Evolutionary conservation across 2,888 invertebrate species (phyloP).

Genomic region (Strigamia maritima): DNA sequence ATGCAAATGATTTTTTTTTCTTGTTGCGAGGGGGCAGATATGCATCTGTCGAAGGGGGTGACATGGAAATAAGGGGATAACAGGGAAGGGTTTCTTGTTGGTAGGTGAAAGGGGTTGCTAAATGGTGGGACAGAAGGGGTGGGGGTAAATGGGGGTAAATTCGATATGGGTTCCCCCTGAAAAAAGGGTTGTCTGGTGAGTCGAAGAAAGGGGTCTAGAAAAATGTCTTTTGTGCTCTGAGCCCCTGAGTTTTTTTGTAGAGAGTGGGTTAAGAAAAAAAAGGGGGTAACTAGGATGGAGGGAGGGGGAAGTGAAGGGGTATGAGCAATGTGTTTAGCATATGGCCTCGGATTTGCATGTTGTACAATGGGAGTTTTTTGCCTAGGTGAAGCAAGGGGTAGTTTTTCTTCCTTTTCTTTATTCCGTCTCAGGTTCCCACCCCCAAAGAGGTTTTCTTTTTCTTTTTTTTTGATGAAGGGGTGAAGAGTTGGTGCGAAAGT

Average conservation of each 20-base stretch:
- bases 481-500: neutral
- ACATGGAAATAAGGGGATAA: slow-evolving; percentile 19
- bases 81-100: neutral
- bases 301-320: neutral
- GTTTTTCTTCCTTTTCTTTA: neutral
- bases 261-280: slow-evolving; percentile 23
- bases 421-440: neutral
- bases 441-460: slow-evolving; percentile 10
- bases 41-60: slow-evolving; percentile 23
- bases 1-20: slow-evolving; percentile 8
- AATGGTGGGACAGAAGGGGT: slow-evolving; percentile 15
- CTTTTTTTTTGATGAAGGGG: neutral
- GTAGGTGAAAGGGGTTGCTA: slow-evolving; percentile 9
- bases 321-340: slow-evolving; percentile 4
- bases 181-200: slow-evolving; percentile 6
- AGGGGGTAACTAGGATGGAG: slow-evolving; percentile 9
- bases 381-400: neutral
- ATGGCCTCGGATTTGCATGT: neutral
- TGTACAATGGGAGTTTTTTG: slow-evolving; percentile 5
- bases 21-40: neutral
- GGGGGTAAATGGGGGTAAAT: slow-evolving; percentile 7
- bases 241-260: slow-evolving; percentile 6
- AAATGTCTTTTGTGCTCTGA: neutral
- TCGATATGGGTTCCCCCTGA: neutral
- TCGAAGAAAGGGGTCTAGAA: neutral